Conservation (phyloP, 2,113 vertebrate genomes). For the Pongo abelii region DNA sequence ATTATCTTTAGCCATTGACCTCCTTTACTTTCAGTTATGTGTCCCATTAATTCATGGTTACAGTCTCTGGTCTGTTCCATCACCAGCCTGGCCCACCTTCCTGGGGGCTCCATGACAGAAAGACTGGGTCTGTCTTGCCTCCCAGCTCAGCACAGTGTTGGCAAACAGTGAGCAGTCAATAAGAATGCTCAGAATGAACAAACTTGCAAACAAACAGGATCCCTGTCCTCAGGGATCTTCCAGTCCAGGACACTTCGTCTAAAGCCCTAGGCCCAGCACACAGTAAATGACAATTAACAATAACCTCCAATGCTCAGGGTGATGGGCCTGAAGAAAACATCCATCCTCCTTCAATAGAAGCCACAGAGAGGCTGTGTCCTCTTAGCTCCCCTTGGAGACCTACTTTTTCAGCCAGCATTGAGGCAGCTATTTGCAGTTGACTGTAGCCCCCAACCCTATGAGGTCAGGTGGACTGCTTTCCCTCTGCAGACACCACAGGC, state of each 20-base stretch:
- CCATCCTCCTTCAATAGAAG: neutral
- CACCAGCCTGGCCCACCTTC: neutral
- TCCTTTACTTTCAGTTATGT: neutral
- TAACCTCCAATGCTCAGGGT: neutral
- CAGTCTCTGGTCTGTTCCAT: neutral
- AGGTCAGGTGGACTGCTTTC: neutral
- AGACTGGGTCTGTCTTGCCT: neutral
- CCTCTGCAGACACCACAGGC: neutral
- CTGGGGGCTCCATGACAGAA: neutral
- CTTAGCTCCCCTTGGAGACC: neutral
- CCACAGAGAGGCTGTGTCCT: neutral
- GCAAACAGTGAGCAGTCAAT: neutral
- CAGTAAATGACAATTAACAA: neutral
- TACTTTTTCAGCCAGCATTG: neutral
- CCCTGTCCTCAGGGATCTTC: neutral
- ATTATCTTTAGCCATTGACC: neutral
- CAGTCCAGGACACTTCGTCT: neutral
- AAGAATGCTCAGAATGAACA: neutral
- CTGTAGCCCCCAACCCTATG: neutral
- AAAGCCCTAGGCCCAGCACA: neutral
- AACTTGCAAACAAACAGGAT: neutral
- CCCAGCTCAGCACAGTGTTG: neutral
- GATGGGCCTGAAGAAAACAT: neutral
- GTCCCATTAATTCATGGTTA: accelerated
- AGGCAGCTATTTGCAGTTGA: neutral